These are phyloP conservation scores for Cherax destructor DNA, from an alignment of 1,140 invertebrate species.

Conservation along the genomic window DNA sequence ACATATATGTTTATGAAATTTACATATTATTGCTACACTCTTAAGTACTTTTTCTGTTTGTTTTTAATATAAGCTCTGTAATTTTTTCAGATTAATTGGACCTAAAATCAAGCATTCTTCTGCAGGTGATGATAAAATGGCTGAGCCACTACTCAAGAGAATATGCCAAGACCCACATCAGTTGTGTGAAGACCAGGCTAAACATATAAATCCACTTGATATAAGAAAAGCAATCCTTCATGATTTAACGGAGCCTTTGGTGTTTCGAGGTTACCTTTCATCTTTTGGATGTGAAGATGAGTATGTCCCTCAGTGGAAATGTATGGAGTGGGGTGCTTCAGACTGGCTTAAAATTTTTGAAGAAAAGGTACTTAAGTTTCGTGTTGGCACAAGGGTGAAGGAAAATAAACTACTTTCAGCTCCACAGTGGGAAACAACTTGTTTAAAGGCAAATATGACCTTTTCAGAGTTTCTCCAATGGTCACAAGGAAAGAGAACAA, in stretches of 20 bases:
- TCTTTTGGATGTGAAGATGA: neutral
- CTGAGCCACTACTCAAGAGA: neutral
- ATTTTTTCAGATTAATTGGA: too few relatives aligned
- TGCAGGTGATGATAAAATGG: neutral
- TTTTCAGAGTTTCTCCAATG: slow-evolving; percentile 29
- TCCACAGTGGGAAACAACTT: slow-evolving; percentile 51
- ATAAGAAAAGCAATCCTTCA: slow-evolving; percentile 26
- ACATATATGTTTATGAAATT: too few relatives aligned
- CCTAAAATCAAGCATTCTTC: too few relatives aligned
- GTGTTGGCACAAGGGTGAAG: slow-evolving; percentile 5
- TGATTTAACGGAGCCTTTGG: slow-evolving; percentile 24
- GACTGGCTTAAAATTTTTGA: slow-evolving; percentile 28
- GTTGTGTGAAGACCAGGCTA: neutral
- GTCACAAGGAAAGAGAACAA: slow-evolving; percentile 10
- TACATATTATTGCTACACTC: too few relatives aligned
- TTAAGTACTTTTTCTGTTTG: too few relatives aligned
- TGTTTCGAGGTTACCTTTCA: slow-evolving; percentile 23
- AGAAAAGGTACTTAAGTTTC: slow-evolving; percentile 21
- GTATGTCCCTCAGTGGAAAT: slow-evolving; percentile 1
- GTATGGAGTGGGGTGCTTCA: slow-evolving; percentile 21
- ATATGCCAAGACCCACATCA: neutral
- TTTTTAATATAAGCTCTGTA: too few relatives aligned
- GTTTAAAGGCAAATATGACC: slow-evolving; percentile 19
- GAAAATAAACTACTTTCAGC: neutral
- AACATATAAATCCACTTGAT: neutral